Evolutionary conservation across 2,113 vertebrate species (phyloP), one percentile per base, ranked within the genome.

Genomic region (Protobothrops flavoviridis): DNA sequence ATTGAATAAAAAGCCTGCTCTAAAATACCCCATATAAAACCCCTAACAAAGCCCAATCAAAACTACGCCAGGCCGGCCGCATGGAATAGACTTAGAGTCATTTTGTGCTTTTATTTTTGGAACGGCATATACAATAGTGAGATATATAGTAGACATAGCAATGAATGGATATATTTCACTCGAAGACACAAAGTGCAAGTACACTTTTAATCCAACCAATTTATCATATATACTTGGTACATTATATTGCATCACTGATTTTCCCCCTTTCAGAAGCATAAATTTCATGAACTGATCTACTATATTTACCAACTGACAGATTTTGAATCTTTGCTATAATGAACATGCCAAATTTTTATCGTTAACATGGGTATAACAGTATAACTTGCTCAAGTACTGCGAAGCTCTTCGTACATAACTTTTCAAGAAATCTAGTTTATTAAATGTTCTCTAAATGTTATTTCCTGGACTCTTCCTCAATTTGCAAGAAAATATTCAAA

Each of bases 101-200:
- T 53, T 92, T 74, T 56, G 53, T 69, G 29, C n/a, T 50, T 92
- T 92, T 92, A 92, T 61, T 92, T 57, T 56, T 50, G n/a, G 13
- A 59, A 13, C 43, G 0, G 43, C 74, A 81, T 81, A 33, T 81
- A 81, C 6, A 81, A 8, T 81, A 81, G 7, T 81, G 33, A 81
- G 17, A 39, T 59, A 85, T 50, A 55, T n/a, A 85, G n/a, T n/a
- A 59, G 74, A 90, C 90, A n/a, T 39, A 85, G 21, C 92, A 81
- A 57, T 53, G 26, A n/a, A 81, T 89, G 52, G 87, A n/a, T 33
- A 26, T 1, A 50, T 93, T 45, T 43, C 61, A 89, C 61, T 50
- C 26, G 43, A 90, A 55, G 48, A n/a, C 17, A 52, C 20, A 81
- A 59, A 87, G 85, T 45, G 50, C 52, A 50, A 85, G 86, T 11